Evolutionary conservation across 2,797 vertebrate species (phyloP), one percentile per base, ranked within the genome.

Genomic region (Streptopelia turtur): DNA sequence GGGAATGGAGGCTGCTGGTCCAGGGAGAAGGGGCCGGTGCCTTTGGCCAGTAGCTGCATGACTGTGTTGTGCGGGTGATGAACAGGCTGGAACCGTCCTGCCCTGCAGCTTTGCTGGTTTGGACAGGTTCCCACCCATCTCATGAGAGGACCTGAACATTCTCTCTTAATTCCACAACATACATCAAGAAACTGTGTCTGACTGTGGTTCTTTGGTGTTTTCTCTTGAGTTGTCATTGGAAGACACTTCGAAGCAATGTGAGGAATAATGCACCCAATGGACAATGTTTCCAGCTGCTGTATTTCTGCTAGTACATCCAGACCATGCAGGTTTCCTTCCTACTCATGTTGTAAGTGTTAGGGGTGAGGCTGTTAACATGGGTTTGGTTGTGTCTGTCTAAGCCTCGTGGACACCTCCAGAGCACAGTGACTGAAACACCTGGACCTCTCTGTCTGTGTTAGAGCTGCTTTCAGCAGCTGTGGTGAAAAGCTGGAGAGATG

Each of bases 341-440:
- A 7, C 11, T 61, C 9, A 0, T 4, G 22, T 30, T 50, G 25
- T 30, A 10, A 39, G 27, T 11, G 47, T 7, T 7, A 27, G 13
- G 64, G 16, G 49, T 3, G n/a, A 61, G 49, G 45, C n/a, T 60
- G n/a, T 39, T 59, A 20, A 9, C 8, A 20, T 27, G 72, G 39
- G 10, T 39, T 57, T 57, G 63, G 14, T 6, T 45, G 66, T 52
- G 83, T 18, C 80, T 68, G 45, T n/a, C 52, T 24, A 31, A 84
- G 53, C 50, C 35, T 37, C 37, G 5, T 3, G 39, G 53, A 83
- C 35, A 45, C 47, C 37, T 79, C 31, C 25, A 59, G 47, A 69
- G 43, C 41, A 23, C 0, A 0, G 35, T 2, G 27, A 8, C 41
- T 35, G 3, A 31, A 64, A 18, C 0, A 0, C 31, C 53, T n/a